These are phyloP conservation scores for Asteroscopus sphinx DNA, from an alignment of 2,888 invertebrate species.

Conservation along the genomic window DNA sequence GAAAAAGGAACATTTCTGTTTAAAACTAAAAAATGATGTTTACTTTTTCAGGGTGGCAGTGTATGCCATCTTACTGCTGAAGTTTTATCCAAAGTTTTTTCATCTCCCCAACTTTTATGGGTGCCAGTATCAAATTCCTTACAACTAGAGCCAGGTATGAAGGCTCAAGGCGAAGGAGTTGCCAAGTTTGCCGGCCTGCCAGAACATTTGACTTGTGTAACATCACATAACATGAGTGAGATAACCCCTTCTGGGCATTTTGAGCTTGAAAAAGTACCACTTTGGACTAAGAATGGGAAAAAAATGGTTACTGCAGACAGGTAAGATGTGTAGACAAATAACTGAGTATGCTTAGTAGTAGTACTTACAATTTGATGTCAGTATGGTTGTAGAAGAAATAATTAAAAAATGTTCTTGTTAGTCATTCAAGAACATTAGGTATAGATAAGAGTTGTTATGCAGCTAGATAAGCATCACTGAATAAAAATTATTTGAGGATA, in stretches of 20 bases:
- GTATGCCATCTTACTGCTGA: slow-evolving; percentile 95
- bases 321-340: slow-evolving; percentile 66
- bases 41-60: slow-evolving; percentile 92
- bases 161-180: slow-evolving; percentile 91
- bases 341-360: too few species aligned
- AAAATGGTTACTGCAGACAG: slow-evolving; percentile 90
- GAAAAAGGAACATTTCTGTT: not conserved
- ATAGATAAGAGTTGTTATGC: too few species aligned
- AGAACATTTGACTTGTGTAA: slow-evolving; percentile 83
- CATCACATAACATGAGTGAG: slow-evolving; percentile 93
- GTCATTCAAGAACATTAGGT: too few species aligned
- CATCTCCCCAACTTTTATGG: slow-evolving; percentile 91
- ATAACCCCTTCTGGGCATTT: slow-evolving; percentile 92
- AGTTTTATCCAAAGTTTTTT: slow-evolving; percentile 91
- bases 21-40: not conserved
- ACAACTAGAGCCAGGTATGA: slow-evolving; percentile 91
- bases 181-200: slow-evolving; percentile 92
- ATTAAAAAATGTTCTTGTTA: too few species aligned
- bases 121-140: slow-evolving; percentile 93
- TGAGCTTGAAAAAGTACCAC: slow-evolving; percentile 91
- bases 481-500: too few species aligned
- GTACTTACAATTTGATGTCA: too few species aligned
- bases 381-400: too few species aligned
- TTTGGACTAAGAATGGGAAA: slow-evolving; percentile 95
- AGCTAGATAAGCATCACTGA: too few species aligned